Evolutionary conservation across 2,888 invertebrate species (phyloP), one percentile per base, ranked within the genome.

Genomic region (Perdita meconis): DNA sequence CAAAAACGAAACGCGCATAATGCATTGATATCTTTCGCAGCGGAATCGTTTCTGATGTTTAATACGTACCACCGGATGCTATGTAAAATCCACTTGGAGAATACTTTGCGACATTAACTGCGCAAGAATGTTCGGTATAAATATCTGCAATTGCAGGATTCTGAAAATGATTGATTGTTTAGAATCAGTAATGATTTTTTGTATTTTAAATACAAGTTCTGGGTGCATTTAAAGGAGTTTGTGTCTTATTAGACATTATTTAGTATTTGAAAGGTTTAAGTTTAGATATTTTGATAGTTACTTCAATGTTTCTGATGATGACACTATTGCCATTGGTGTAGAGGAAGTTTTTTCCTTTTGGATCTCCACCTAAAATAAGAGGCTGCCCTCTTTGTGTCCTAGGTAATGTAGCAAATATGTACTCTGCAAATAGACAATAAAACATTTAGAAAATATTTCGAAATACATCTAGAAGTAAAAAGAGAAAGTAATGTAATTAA

Each of bases 11-110:
- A n/a, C n/a, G n/a, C n/a, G n/a, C n/a, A n/a, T n/a, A n/a, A n/a
- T n/a, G n/a, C n/a, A n/a, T n/a, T n/a, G n/a, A n/a, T n/a, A n/a
- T n/a, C n/a, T n/a, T n/a, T n/a, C n/a, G n/a, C n/a, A n/a, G n/a
- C n/a, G n/a, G n/a, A n/a, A n/a, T n/a, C n/a, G n/a, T n/a, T n/a
- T n/a, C n/a, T n/a, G n/a, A n/a, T 6, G 16, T 50, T 56, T 42
- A 51, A 42, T 64, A 82, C 92, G 94, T 94, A 98, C 98, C 98
- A 93, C 98, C 99, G 82, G 99, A 99, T 50, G 98, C 98, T 89
- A 99, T 99, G 93, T 99, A 99, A 93, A 97, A 99, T 83, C 99
- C 98, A 93, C 97, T 98, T 8, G 99, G 99, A 30, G 99, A 98
- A 93, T 98, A 99, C 93, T 99, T 99, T 75, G 99, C 99, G 72